Percentiles rank a stretch among this genome's conserved stretches.
These are phyloP conservation scores for Rhopilema esculentum DNA, from an alignment of 30 jellyfish, hydroid and myxozoan genomes.

Conservation along the genomic window DNA sequence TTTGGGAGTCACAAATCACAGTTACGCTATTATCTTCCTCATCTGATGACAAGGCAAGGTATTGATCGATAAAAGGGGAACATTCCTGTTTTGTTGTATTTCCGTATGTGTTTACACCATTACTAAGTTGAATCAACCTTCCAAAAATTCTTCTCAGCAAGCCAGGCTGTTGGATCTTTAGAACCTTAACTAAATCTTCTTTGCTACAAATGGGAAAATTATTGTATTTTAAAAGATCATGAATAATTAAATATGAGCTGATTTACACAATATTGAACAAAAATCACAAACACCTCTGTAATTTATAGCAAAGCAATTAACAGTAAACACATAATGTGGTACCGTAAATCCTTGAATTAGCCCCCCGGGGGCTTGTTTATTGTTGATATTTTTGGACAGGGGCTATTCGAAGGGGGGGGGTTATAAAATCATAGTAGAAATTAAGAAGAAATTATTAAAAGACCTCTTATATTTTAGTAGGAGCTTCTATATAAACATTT, in stretches of 20 bases:
- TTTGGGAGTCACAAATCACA: not conserved
- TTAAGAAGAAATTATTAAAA: too few relatives aligned
- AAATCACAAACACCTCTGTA: not conserved
- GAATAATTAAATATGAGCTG: too few relatives aligned
- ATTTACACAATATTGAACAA: not conserved
- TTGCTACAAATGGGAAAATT: conserved; percentile 6
- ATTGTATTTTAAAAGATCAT: not conserved
- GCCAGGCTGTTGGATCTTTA: conserved; percentile 24
- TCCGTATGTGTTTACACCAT: not conserved
- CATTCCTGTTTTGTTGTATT: conserved; percentile 27
- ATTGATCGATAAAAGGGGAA: conserved; percentile 47
- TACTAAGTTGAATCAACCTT: conserved; percentile 9
- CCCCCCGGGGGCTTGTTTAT: too few relatives aligned
- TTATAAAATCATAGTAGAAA: too few relatives aligned
- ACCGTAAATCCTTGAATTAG: too few relatives aligned
- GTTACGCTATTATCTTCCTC: not conserved
- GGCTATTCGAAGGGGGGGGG: too few relatives aligned
- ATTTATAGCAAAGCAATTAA: too few relatives aligned
- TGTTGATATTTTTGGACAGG: too few relatives aligned
- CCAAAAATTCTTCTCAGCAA: conserved; percentile 7
- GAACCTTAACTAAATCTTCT: conserved; percentile 6
- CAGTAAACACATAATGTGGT: too few relatives aligned
- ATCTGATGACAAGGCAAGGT: conserved; percentile 26
- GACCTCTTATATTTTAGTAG: too few relatives aligned
- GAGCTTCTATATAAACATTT: too few relatives aligned